These are phyloP conservation scores for Drosophila murphyi DNA, from an alignment of 1,140 invertebrate species.

Conservation along the genomic window DNA sequence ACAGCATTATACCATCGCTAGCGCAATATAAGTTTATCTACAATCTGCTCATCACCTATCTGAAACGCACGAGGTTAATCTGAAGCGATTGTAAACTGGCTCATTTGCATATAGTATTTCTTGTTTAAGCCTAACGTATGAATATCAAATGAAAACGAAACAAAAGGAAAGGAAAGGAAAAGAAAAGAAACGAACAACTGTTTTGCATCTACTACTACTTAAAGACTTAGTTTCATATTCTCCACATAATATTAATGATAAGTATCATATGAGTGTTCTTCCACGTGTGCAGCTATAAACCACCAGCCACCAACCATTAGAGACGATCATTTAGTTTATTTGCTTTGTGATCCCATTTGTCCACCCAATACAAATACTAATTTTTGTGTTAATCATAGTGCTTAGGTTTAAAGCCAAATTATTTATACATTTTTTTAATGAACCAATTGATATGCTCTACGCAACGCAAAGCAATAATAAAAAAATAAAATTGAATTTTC, in stretches of 20 bases:
- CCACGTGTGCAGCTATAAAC: slow-evolving; percentile 33
- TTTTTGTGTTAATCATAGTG: slow-evolving; percentile 59
- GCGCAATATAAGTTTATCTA: slow-evolving; percentile 96
- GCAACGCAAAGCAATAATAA: slow-evolving; percentile 66
- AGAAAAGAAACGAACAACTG: slow-evolving; percentile 48
- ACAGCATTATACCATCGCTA: slow-evolving; percentile 93
- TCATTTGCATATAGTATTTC: slow-evolving; percentile 27
- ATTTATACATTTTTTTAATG: slow-evolving; percentile 63
- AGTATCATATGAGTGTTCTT: slow-evolving; percentile 39
- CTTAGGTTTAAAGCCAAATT: slow-evolving; percentile 74
- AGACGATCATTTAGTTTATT: slow-evolving; percentile 34
- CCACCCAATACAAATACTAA: slow-evolving; percentile 38
- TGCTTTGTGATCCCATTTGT: slow-evolving; percentile 37
- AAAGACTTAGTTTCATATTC: slow-evolving; percentile 32
- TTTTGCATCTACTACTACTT: slow-evolving; percentile 23
- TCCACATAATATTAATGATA: slow-evolving; percentile 14
- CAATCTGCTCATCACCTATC: slow-evolving; percentile 92
- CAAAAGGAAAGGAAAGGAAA: slow-evolving; percentile 25
- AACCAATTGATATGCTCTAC: slow-evolving; percentile 60
- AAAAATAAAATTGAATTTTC: slow-evolving; percentile 39
- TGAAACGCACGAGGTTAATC: slow-evolving; percentile 94
- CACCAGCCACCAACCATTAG: slow-evolving; percentile 33
- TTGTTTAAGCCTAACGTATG: slow-evolving; percentile 38
- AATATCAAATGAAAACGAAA: slow-evolving; percentile 19
- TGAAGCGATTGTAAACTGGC: slow-evolving; percentile 76